A percentile compares a stretch with the other conserved stretches of the same genome.
Conservation (phyloP, 37 sponge, comb jelly and placozoan species). For the Hexactinellida sp. region DNA sequence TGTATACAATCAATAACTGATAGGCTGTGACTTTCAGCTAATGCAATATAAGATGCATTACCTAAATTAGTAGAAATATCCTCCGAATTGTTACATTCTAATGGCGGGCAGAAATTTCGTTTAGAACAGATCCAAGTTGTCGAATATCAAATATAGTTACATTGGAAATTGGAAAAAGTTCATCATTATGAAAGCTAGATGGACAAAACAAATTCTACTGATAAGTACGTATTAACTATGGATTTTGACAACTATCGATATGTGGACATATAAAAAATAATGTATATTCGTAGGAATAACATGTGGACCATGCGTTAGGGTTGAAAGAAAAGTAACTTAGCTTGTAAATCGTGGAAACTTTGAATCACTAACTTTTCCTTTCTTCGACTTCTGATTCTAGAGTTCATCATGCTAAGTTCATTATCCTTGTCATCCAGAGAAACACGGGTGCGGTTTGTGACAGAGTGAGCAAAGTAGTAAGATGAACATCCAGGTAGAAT, state of each 20-base stretch:
- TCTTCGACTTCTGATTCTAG: not conserved
- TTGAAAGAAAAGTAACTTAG: not conserved
- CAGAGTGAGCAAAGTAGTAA: not conserved
- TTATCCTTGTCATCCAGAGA: not conserved
- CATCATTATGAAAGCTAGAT: not conserved
- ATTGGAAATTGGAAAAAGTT: not conserved
- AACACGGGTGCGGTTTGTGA: not conserved
- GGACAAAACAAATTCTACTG: conserved; percentile 1
- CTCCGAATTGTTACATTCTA: not conserved
- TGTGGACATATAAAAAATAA: not conserved
- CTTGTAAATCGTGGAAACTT: conserved; percentile 9
- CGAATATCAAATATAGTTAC: not conserved
- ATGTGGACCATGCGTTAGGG: not conserved
- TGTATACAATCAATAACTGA: not conserved
- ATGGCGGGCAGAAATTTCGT: not conserved
- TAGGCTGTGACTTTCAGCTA: not conserved
- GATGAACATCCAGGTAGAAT: not conserved
- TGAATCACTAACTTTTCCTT: not conserved
- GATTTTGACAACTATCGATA: not conserved
- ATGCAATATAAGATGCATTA: not conserved
- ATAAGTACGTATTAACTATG: not conserved
- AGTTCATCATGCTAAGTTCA: not conserved
- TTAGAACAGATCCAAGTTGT: not conserved
- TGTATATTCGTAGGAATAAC: not conserved
- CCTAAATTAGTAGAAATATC: not conserved